Base-by-base conservation (phyloP, 2,888 invertebrate genomes). In the Stegana nigrithorax region DNA sequence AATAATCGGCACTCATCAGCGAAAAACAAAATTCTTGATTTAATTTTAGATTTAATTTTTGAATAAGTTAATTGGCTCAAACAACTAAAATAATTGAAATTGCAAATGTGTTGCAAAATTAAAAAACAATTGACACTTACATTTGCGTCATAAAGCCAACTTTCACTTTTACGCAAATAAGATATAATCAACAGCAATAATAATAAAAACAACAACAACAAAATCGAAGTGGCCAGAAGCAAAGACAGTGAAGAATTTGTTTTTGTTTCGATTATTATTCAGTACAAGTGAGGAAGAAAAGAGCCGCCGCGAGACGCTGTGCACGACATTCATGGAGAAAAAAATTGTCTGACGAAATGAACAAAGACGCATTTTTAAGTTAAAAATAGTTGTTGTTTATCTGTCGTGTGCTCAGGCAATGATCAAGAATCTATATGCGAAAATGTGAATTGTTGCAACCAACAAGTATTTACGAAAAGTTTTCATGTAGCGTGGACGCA, bases 171-270 rank as follows among this genome's bases (percentile, higher is more conserved):
- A 32, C 21, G 19, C 29, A 17, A 32, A 53, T 17, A 53, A 53
- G 36, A 55, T 55, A n/a, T 36, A 53, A 39, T 10, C 39, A 39
- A 4, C 19, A 36, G n/a, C 32, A 36, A 23, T 14, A 23, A 17
- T 8, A 55, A 55, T 21, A 51, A 27, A 32, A 55, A 55, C 36
- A 32, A 32, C 53, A 21, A 19, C 32, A 29, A 55, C 29, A 19
- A 53, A 32, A 53, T n/a, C 29, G 36, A 36, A 55, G 53, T 55
- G 36, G 17, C 53, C 53, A 55, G n/a, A n/a, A n/a, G 36, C 53
- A 23, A 55, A 55, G 53, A 4, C 53, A 27, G 36, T 21, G 23
- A 55, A 7, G 21, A 55, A 27, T n/a, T n/a, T n/a, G n/a, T n/a
- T n/a, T n/a, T n/a, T n/a, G n/a, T n/a, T n/a, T n/a, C n/a, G n/a